These are phyloP conservation scores for Pristionchus maxplancki DNA, from an alignment of 2,888 invertebrate genomes.

Conservation along the genomic window DNA sequence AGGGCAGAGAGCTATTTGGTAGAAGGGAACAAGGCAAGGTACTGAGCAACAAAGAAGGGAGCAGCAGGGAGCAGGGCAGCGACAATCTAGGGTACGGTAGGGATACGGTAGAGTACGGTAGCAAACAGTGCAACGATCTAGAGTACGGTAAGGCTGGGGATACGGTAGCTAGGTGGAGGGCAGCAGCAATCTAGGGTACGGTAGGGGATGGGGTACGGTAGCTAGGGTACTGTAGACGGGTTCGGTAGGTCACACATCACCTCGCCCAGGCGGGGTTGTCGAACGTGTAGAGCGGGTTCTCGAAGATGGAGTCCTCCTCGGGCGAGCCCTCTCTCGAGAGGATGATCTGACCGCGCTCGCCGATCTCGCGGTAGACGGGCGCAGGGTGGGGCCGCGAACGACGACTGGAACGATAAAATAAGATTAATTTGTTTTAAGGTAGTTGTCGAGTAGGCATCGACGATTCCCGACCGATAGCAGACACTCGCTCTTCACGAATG, in stretches of 20 bases:
- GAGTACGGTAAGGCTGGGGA: background rate
- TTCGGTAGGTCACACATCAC: background rate
- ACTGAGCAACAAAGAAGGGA: background rate
- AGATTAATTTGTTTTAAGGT: no score
- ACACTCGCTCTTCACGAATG: no score
- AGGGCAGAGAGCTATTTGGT: background rate
- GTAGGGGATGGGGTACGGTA: background rate
- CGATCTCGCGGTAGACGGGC: conserved; percentile 12
- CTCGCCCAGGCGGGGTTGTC: conserved; percentile 47
- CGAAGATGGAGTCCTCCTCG: conserved; percentile 43
- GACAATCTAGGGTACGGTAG: background rate
- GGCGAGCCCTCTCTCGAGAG: background rate
- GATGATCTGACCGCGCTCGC: background rate
- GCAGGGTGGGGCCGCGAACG: no score
- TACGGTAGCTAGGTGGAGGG: background rate
- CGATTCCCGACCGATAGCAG: no score
- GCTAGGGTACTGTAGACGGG: background rate
- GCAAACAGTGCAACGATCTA: no score
- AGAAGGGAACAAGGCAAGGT: background rate
- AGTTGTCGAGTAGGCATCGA: no score
- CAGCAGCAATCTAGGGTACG: background rate
- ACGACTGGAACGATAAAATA: no score
- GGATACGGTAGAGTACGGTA: background rate
- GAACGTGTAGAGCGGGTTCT: conserved; percentile 43
- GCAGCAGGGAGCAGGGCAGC: background rate